Conservation (phyloP, 1,140 invertebrate species). For the Sminthurinus signatus region DNA sequence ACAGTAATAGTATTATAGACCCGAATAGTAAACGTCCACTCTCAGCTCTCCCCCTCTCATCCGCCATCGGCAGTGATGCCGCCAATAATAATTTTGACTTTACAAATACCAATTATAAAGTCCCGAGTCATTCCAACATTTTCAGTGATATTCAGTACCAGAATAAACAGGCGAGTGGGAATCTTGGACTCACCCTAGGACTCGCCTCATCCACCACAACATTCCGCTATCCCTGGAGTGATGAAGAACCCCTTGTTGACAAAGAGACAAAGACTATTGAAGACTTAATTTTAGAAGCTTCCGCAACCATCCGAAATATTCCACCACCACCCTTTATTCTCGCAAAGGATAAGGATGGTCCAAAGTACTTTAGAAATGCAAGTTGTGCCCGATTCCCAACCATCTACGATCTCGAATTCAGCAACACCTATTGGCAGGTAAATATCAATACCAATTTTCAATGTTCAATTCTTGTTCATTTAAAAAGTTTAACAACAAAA, state of each 20-base stretch:
- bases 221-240: conserved; percentile 24
- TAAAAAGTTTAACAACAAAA: too few species aligned
- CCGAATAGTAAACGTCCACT: not conserved
- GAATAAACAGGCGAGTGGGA: not conserved
- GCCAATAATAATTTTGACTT: not conserved
- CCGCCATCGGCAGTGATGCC: not conserved
- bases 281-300: conserved; percentile 66
- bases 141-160: not conserved
- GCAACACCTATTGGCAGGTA: conserved; percentile 75
- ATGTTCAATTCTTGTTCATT: too few species aligned
- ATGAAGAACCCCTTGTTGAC: conserved; percentile 57
- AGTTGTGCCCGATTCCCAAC: conserved; percentile 73
- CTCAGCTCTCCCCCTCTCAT: not conserved
- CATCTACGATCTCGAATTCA: conserved; percentile 81
- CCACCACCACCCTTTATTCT: conserved; percentile 35
- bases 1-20: not conserved
- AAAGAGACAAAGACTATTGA: conserved; percentile 61
- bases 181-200: conserved; percentile 13
- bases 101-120: not conserved
- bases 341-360: conserved; percentile 56
- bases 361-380: conserved; percentile 62
- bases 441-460: not conserved
- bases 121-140: not conserved
- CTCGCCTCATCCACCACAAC: conserved; percentile 31
- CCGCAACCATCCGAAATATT: conserved; percentile 42